These are phyloP conservation scores for Brachyhypopomus occidentalis DNA, from an alignment of 2,113 vertebrate genomes.

Conservation along the genomic window DNA sequence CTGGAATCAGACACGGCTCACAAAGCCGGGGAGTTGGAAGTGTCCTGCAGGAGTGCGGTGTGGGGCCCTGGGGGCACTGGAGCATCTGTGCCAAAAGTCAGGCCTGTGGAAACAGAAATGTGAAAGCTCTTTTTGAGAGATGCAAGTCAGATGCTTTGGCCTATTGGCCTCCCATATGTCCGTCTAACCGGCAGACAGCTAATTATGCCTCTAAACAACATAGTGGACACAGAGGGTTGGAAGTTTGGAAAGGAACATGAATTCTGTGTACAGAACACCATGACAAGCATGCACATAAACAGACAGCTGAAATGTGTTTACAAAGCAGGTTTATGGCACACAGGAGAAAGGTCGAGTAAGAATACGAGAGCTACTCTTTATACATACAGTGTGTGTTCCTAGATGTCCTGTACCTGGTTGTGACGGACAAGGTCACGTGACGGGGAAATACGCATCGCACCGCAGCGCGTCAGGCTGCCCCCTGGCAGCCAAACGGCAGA, in stretches of 20 bases:
- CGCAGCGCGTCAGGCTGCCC: conserved; percentile 97
- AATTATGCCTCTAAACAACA: background rate
- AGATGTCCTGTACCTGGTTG: conserved; percentile 98
- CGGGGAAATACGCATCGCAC: conserved; percentile 96
- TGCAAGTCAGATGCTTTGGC: conserved; percentile 11
- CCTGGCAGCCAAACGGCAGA: conserved; percentile 95
- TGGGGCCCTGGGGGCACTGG: background rate
- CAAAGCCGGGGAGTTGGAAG: background rate
- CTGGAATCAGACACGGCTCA: background rate
- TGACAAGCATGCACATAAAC: too few relatives aligned
- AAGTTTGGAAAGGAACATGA: too few relatives aligned
- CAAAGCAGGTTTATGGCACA: background rate
- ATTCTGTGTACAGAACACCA: too few relatives aligned
- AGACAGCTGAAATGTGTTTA: too few relatives aligned
- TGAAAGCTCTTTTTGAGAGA: conserved; percentile 15
- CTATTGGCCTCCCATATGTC: conserved; percentile 6
- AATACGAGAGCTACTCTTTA: background rate
- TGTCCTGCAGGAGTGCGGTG: conserved; percentile 3
- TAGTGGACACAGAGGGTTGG: background rate
- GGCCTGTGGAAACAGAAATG: background rate
- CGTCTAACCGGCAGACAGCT: conserved; percentile 2
- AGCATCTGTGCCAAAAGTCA: conserved; percentile 31
- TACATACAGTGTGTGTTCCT: conserved; percentile 7
- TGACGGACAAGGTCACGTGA: conserved; percentile 97
- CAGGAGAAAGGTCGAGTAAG: background rate